Evolutionary conservation across 2,797 vertebrate species (phyloP).

Genomic region (Botia kubotai): DNA sequence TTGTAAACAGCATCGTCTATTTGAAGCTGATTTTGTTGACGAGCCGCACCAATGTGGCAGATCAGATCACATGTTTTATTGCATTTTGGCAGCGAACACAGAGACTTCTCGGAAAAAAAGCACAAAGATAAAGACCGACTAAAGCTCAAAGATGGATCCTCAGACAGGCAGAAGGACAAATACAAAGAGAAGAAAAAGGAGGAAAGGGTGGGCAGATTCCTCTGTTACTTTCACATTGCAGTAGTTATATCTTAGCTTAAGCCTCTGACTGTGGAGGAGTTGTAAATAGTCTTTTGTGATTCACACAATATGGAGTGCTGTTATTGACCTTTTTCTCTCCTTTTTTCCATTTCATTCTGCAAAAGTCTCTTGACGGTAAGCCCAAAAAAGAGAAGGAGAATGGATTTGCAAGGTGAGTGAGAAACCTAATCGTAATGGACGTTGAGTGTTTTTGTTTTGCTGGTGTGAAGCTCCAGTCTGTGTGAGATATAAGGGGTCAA

Average conservation of each 20-base stretch:
- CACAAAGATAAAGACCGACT: constrained; percentile 89
- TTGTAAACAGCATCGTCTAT: constrained; percentile 47
- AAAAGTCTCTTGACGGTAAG: constrained; percentile 85
- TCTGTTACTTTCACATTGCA: constrained; percentile 10
- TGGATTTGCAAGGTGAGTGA: constrained; percentile 90
- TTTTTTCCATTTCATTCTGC: constrained; percentile 66
- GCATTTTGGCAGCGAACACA: constrained; percentile 83
- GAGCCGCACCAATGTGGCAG: constrained; percentile 23
- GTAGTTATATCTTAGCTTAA: constrained; percentile 13
- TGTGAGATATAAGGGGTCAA: not conserved
- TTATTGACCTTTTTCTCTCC: constrained; percentile 67
- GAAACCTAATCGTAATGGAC: not conserved
- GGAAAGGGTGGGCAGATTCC: constrained; percentile 82
- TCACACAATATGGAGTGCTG: constrained; percentile 24
- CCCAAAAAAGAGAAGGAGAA: constrained; percentile 95
- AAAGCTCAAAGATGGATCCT: constrained; percentile 86
- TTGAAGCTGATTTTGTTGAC: constrained; percentile 35
- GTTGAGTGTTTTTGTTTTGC: not conserved
- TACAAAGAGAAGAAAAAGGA: constrained; percentile 87
- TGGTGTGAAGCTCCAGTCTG: not conserved
- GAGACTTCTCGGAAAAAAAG: constrained; percentile 93
- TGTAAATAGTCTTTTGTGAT: constrained; percentile 43
- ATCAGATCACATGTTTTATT: constrained; percentile 38
- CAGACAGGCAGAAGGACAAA: constrained; percentile 90
- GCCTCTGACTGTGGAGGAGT: constrained; percentile 14